Conservation (phyloP, 2,113 vertebrate genomes). For the Antechinus stuartii region DNA sequence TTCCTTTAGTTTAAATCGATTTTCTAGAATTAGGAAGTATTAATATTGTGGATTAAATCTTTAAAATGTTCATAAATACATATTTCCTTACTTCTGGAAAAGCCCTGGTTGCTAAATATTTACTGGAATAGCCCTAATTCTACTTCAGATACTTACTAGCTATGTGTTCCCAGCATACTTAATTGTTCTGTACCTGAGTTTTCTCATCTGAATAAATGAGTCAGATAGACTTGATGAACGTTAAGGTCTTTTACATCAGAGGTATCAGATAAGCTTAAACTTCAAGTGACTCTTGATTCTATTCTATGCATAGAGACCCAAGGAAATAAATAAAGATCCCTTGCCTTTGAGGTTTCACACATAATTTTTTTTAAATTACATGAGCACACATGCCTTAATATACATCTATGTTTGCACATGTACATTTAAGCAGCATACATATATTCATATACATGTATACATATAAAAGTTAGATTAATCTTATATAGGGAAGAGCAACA, state of each 20-base stretch:
- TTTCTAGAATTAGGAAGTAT: no score
- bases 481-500: neutral
- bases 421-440: neutral
- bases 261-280: neutral
- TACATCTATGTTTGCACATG: neutral
- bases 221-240: neutral
- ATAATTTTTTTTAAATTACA: neutral
- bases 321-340: neutral
- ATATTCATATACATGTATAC: neutral
- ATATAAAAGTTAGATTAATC: neutral
- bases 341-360: neutral
- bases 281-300: neutral
- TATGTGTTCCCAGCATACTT: neutral
- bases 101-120: neutral
- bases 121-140: neutral
- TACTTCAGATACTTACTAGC: neutral
- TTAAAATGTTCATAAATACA: neutral
- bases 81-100: neutral
- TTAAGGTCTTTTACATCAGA: neutral
- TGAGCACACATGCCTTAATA: neutral
- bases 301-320: neutral
- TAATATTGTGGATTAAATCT: neutral
- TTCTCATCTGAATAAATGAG: neutral
- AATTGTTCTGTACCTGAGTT: neutral
- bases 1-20: neutral